Conservation (phyloP, 2,888 invertebrate species). For the Leptarthrus brevirostris region DNA sequence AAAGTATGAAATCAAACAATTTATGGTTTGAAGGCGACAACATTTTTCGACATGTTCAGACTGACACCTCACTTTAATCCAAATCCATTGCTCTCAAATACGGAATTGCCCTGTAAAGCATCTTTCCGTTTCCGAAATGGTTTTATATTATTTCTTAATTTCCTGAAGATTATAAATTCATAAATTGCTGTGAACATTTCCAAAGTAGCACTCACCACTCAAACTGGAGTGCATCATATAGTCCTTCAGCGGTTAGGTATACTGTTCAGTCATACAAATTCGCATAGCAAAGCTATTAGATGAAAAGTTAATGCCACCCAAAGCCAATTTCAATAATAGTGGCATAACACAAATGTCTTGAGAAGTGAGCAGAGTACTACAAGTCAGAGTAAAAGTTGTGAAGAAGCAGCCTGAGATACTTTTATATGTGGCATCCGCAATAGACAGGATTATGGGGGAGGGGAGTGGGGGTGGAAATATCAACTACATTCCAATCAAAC, state of each 20-base stretch:
- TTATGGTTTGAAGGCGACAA: too few relatives aligned
- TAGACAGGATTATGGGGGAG: constrained; percentile 27
- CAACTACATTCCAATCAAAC: background rate
- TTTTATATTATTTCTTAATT: too few relatives aligned
- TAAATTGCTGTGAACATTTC: too few relatives aligned
- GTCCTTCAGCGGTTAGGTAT: background rate
- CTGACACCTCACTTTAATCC: too few relatives aligned
- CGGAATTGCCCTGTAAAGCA: too few relatives aligned
- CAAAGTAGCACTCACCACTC: background rate
- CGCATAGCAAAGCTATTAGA: constrained; percentile 2
- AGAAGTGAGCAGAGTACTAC: constrained; percentile 20
- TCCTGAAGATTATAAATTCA: too few relatives aligned
- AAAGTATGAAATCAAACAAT: too few relatives aligned
- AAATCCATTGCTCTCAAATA: too few relatives aligned
- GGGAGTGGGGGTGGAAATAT: too few relatives aligned
- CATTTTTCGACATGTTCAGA: too few relatives aligned
- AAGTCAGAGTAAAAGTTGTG: constrained; percentile 20
- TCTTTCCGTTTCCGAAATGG: too few relatives aligned
- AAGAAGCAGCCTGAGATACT: constrained; percentile 10
- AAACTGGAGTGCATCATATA: background rate
- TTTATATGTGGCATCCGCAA: constrained; percentile 29
- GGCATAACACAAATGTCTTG: constrained; percentile 21
- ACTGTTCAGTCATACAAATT: background rate
- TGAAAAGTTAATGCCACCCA: constrained; percentile 27
- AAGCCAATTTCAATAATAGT: constrained; percentile 37